Percentiles rank a stretch among this genome's conserved stretches.
phyloP scores from a whole-genome alignment of 2,113 vertebrate genomes.

The Budorcas taxicolor region DNA sequence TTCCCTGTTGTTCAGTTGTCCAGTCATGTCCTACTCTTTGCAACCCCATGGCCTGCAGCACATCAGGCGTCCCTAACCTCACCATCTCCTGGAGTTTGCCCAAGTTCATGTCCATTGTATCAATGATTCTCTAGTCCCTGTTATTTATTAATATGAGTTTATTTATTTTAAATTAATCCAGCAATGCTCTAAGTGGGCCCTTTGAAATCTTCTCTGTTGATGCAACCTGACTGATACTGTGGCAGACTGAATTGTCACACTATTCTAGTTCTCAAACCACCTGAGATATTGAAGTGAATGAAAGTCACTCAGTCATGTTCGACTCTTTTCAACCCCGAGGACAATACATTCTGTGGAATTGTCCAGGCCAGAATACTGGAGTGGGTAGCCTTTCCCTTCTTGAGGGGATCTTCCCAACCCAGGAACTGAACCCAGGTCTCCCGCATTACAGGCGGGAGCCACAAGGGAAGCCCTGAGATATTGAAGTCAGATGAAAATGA shows the following conservation, averaged over 20 bases:
- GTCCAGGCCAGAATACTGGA: background rate
- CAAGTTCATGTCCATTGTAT: background rate
- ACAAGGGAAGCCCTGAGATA: background rate
- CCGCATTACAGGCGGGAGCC: accelerated
- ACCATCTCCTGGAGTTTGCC: background rate
- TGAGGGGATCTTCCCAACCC: background rate
- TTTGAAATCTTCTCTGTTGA: background rate
- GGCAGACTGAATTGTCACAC: too few species aligned
- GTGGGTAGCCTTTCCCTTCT: background rate
- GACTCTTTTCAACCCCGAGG: background rate
- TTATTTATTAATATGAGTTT: background rate
- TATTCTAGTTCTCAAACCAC: background rate
- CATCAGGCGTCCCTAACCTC: background rate
- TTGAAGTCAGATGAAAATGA: background rate
- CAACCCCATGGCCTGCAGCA: background rate
- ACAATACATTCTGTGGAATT: background rate
- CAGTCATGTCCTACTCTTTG: background rate
- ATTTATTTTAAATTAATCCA: background rate
- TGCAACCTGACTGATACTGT: background rate
- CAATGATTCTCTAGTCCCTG: background rate
- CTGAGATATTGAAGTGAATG: background rate
- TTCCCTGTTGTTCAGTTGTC: background rate
- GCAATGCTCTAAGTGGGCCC: background rate
- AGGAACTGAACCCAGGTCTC: background rate
- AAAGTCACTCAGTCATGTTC: background rate